Evolutionary conservation across 2,888 invertebrate genomes (phyloP), one percentile per base, ranked within the genome.

Genomic region (Drosophila flavopinicola): DNA sequence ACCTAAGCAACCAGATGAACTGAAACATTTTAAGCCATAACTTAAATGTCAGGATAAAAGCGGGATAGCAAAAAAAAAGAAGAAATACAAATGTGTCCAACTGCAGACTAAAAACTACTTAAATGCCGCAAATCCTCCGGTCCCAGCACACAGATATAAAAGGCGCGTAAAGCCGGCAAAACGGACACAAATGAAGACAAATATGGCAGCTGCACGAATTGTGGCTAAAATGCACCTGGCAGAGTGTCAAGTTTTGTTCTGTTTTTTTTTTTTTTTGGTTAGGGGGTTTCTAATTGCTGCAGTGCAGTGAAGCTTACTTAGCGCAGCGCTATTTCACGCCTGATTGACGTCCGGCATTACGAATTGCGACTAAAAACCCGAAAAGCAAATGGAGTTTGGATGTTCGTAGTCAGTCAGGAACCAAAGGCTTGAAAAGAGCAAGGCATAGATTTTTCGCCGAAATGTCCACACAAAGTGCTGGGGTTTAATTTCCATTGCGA

Each of bases 21-120:
- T 72, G 42, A 59, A 78, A 66, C 56, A 66, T 72, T 82, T 74
- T 83, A 75, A 78, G 84, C 79, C 76, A 78, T 78, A 67, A 83
- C 79, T 85, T 79, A 72, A 68, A 66, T 66, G 76, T 57, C 72
- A 61, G n/a, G n/a, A n/a, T n/a, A n/a, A 49, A 63, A 63, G 37
- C 17, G 24, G 7, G 10, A 17, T n/a, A 52, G 27, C 29, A 33
- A 37, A 24, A 32, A 33, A 37, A 24, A 32, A 54, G 15, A 37
- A 24, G 13, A 25, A 24, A 53, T 37, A 49, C 35, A 37, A 47
- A 35, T 9, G 24, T 42, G 32, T 27, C 44, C 45, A 54, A 54
- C 37, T 42, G 56, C 44, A 52, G 66, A 27, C 71, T 37, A 67
- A 71, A 77, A 70, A 67, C 83, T 78, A 75, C 85, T 83, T 83